phyloP scores from a whole-genome alignment of 2,113 vertebrate species.

The Hemiprocne comata region DNA sequence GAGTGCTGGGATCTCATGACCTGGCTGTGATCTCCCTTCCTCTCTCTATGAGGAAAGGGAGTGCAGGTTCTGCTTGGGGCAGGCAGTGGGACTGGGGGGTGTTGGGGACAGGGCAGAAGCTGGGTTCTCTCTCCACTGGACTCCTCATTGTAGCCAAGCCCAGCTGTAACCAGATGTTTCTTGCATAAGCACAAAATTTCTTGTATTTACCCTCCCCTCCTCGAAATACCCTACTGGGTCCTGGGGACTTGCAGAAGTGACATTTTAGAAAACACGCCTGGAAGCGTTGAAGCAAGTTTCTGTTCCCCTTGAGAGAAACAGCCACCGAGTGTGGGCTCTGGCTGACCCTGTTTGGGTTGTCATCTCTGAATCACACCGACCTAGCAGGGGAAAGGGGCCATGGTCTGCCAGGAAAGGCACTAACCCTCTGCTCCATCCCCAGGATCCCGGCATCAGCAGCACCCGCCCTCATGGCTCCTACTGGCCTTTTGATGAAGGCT shows the following conservation, averaged over 20 bases:
- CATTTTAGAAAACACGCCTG: constrained; percentile 30
- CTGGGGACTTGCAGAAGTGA: constrained; percentile 52
- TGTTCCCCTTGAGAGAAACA: constrained; percentile 49
- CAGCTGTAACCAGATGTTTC: neutral
- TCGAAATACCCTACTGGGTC: neutral
- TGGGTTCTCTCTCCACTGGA: neutral
- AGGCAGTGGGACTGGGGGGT: neutral
- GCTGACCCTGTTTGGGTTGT: neutral
- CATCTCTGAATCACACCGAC: neutral
- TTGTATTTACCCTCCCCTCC: neutral
- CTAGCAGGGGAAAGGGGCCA: neutral
- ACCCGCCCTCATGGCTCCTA: constrained; percentile 79
- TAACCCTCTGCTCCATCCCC: neutral
- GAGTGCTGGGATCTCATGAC: neutral
- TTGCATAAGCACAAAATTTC: neutral
- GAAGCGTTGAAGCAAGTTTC: constrained; percentile 46
- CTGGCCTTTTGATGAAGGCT: constrained; percentile 86
- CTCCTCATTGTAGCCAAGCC: neutral
- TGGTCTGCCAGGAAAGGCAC: neutral
- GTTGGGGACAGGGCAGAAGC: neutral
- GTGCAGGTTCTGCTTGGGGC: neutral
- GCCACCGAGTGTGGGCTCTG: neutral
- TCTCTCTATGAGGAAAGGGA: neutral
- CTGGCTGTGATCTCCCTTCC: neutral
- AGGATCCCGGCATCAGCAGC: constrained; percentile 91